Base-by-base conservation (phyloP, 2,888 invertebrate genomes). In the Kryphioiulus occultus region DNA sequence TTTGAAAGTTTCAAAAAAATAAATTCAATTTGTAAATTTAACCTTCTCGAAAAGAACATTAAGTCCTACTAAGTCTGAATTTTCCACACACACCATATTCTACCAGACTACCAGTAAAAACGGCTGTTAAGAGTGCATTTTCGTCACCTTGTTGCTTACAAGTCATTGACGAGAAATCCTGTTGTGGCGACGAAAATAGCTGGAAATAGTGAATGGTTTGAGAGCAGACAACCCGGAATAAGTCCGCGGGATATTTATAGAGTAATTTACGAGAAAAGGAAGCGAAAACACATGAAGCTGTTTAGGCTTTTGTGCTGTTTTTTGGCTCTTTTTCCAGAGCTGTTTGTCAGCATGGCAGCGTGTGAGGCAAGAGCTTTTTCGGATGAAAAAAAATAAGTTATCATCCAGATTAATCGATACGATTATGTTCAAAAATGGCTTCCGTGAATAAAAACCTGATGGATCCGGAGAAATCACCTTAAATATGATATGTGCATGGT, bases 191-290 rank as follows among this genome's bases (percentile, higher is more conserved):
- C 22, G 1, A n/a, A 59, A 59, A 59, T 59, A 59, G 19, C 19
- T 3, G 22, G 22, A 22, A 59, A 3, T n/a, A 22, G 19, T 59
- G 59, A 59, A 59, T 59, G 59, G 59, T 59, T n/a, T 15, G 5
- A n/a, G n/a, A 59, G 59, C 59, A 59, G 59, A 59, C 59, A 59
- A n/a, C n/a, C 59, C 59, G 59, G 59, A 59, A 59, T 59, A 59
- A 59, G 22, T 22, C 59, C 2, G 4, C 59, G 15, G n/a, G 19
- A 59, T 59, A 59, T 59, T 59, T 59, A n/a, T 59, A 59, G 22
- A 7, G 22, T 22, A 59, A 59, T 59, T 59, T 59, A 59, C 59
- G 59, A 59, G 1, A 59, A 59, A 59, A 59, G 59, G 59, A 59
- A 59, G 59, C 19, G 59, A 59, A 59, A 59, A 59, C n/a, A 19